Evolutionary conservation across 2,113 vertebrate species (phyloP).

Genomic region (Lophius piscatorius): DNA sequence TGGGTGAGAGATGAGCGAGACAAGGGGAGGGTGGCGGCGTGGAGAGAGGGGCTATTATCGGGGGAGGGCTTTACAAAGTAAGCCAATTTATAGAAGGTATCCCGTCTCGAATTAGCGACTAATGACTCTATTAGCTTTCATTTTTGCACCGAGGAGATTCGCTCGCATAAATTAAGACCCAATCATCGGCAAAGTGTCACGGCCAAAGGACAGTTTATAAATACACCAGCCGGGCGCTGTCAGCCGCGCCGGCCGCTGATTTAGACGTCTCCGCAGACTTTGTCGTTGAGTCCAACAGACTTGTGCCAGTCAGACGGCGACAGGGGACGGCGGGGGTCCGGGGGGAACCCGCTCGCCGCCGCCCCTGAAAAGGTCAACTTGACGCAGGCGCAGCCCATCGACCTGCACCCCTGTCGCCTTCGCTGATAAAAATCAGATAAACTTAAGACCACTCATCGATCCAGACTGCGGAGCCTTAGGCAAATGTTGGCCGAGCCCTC

Average conservation of each 20-base stretch:
- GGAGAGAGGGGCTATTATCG: conserved; percentile 80
- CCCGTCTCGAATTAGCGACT: conserved; percentile 96
- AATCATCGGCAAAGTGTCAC: conserved; percentile 99
- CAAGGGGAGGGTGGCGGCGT: conserved; percentile 8
- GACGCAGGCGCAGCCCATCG: conserved; percentile 98
- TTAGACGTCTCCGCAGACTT: conserved; percentile 99
- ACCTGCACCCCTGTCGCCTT: conserved; percentile 95
- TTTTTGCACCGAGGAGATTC: conserved; percentile 99
- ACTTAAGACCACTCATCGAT: conserved; percentile 93
- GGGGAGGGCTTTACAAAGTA: conserved; percentile 98
- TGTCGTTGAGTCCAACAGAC: conserved; percentile 98
- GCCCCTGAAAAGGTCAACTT: conserved; percentile 99
- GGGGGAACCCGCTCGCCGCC: conserved; percentile 90
- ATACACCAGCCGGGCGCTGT: conserved; percentile 99
- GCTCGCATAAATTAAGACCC: conserved; percentile 98
- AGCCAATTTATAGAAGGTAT: conserved; percentile 96
- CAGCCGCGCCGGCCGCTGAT: conserved; percentile 92
- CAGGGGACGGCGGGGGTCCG: conserved; percentile 89
- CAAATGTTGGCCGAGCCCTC: conserved; percentile 77
- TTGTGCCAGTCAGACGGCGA: conserved; percentile 98
- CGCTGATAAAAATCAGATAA: conserved; percentile 99
- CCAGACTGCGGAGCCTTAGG: conserved; percentile 73
- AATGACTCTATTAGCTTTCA: conserved; percentile 99
- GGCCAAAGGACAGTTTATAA: conserved; percentile 99
- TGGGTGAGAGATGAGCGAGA: conserved; percentile 47